A percentile compares a stretch with the other conserved stretches of the same genome.
These are phyloP conservation scores for Caretta caretta DNA, from an alignment of 2,113 vertebrate species.

Conservation along the genomic window DNA sequence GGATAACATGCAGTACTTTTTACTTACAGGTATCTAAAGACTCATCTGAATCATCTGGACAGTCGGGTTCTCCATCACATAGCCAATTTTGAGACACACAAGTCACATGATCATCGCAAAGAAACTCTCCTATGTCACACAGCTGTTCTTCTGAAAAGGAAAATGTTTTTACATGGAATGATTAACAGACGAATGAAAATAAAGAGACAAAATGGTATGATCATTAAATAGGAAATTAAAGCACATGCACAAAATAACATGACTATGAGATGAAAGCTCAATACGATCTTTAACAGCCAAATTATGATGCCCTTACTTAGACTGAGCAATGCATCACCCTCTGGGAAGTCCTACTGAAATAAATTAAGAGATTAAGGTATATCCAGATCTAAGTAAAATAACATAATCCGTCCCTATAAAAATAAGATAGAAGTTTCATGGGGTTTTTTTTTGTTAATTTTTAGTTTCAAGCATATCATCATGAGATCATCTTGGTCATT, in stretches of 20 bases:
- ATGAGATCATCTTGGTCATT: background rate
- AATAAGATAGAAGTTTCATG: background rate
- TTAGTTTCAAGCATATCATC: background rate
- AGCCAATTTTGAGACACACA: constrained; percentile 93
- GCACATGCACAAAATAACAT: background rate
- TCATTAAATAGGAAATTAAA: constrained; percentile 20
- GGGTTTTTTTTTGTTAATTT: background rate
- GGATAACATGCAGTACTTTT: constrained; percentile 29
- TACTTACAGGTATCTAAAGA: constrained; percentile 90
- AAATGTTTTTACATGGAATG: constrained; percentile 67
- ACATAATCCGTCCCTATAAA: fast-evolving
- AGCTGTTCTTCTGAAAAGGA: constrained; percentile 86
- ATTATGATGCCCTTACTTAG: background rate
- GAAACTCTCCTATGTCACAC: constrained; percentile 93
- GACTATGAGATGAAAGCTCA: background rate
- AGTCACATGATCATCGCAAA: constrained; percentile 86
- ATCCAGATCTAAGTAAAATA: fast-evolving
- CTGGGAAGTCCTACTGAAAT: fast-evolving
- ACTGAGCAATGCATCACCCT: background rate
- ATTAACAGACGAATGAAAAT: constrained; percentile 34
- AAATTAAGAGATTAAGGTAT: background rate
- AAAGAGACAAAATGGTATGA: background rate
- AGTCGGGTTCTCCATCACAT: constrained; percentile 95
- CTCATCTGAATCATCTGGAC: constrained; percentile 93
- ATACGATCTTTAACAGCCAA: background rate